Percentiles rank a stretch among this genome's conserved stretches.
phyloP scores from a whole-genome alignment of 1,140 invertebrate species.

The Luehdorfia chinensis region DNA sequence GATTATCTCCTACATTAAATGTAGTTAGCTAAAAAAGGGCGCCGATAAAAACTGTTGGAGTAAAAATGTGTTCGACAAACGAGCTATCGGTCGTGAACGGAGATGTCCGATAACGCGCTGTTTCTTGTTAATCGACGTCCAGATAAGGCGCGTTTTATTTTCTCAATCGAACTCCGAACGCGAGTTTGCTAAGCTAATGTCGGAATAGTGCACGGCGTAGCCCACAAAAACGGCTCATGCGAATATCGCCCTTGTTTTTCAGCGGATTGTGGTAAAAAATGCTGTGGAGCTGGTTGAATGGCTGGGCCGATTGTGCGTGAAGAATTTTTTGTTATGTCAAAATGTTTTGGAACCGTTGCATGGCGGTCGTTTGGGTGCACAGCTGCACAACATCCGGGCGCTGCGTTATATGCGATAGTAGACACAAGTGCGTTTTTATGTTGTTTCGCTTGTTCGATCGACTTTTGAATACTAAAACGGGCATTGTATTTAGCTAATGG shows the following conservation, averaged over 20 bases:
- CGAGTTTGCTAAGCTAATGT: background rate
- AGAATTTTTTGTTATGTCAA: constrained; percentile 13
- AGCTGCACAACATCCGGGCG: constrained; percentile 39
- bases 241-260: background rate
- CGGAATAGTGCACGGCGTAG: background rate
- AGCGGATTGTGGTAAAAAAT: background rate
- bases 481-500: constrained; percentile 1
- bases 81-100: constrained; percentile 29
- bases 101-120: constrained; percentile 29
- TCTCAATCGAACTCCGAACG: constrained; percentile 15
- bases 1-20: constrained; percentile 4
- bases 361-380: constrained; percentile 24
- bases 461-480: constrained; percentile 3
- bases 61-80: constrained; percentile 11
- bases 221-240: background rate
- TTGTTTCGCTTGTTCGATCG: constrained; percentile 4
- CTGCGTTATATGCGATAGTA: constrained; percentile 19
- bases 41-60: constrained; percentile 1
- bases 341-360: constrained; percentile 17
- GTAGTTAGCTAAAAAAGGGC: background rate
- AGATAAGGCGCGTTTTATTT: constrained; percentile 28
- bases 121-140: constrained; percentile 23
- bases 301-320: constrained; percentile 10
- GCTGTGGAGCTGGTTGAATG: background rate
- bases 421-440: constrained; percentile 29